A percentile compares a stretch with the other conserved stretches of the same genome.
Evolutionary conservation across 1,140 invertebrate genomes (phyloP).

Genomic region (Monomorium pharaonis): DNA sequence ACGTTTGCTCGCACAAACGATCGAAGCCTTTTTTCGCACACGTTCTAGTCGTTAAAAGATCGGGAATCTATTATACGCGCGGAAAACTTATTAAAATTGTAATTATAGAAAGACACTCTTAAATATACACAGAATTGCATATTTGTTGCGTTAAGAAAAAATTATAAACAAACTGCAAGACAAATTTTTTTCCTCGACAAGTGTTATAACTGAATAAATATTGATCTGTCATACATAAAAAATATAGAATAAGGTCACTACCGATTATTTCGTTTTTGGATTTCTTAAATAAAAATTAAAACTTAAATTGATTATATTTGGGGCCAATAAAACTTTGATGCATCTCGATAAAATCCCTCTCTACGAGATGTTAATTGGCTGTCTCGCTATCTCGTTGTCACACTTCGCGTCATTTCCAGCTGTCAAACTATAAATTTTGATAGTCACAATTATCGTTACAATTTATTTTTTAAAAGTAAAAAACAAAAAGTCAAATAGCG

Average conservation of each 20-base stretch:
- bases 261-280: too few species aligned
- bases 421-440: too few species aligned
- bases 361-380: too few species aligned
- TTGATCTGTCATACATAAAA: neutral
- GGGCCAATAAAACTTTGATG: neutral
- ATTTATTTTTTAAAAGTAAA: too few species aligned
- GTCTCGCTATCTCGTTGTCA: too few species aligned
- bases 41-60: slow-evolving; percentile 22
- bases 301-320: neutral
- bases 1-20: slow-evolving; percentile 59
- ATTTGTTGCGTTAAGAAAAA: neutral
- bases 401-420: too few species aligned
- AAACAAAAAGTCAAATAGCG: too few species aligned
- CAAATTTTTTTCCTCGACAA: neutral
- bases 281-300: too few species aligned
- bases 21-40: slow-evolving; percentile 43
- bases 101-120: neutral
- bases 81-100: neutral
- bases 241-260: too few species aligned
- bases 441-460: too few species aligned
- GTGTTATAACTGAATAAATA: neutral
- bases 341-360: neutral
- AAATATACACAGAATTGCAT: neutral
- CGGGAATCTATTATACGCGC: slow-evolving; percentile 1
- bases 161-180: neutral